Percentiles rank a stretch among this genome's conserved stretches.
phyloP scores from a whole-genome alignment of 2,888 invertebrate genomes.

The Xanthostigma xanthostigma region DNA sequence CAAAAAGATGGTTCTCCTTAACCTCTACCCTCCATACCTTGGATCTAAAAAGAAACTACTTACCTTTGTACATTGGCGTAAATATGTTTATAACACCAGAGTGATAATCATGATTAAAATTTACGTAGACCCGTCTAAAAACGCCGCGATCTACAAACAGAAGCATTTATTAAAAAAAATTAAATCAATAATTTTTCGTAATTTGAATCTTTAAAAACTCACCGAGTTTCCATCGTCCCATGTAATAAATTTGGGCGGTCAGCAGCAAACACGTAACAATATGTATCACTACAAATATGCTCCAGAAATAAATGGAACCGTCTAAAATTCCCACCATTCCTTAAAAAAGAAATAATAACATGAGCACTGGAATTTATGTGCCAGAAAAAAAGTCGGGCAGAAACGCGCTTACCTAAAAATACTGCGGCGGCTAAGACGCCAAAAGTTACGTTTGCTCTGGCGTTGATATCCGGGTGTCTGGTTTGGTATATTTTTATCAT shows the following conservation, averaged over 20 bases:
- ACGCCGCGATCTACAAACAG: conserved; percentile 19
- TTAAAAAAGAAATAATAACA: conserved; percentile 26
- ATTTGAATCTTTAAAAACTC: conserved; percentile 15
- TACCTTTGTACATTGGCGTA: conserved; percentile 29
- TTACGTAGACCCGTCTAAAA: conserved; percentile 18
- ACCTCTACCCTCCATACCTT: too few species aligned
- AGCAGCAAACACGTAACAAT: conserved; percentile 47
- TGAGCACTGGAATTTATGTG: not conserved
- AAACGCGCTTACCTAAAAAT: conserved; percentile 36
- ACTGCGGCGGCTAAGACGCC: conserved; percentile 65
- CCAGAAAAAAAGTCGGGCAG: not conserved
- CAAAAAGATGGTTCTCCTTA: too few species aligned
- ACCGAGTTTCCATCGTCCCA: conserved; percentile 56
- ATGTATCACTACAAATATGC: conserved; percentile 54
- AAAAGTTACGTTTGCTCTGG: conserved; percentile 65
- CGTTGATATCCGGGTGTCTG: conserved; percentile 77
- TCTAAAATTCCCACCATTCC: conserved; percentile 51
- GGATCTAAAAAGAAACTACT: not conserved
- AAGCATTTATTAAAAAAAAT: not conserved
- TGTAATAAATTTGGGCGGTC: conserved; percentile 58
- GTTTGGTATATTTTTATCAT: conserved; percentile 81
- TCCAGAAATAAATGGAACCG: conserved; percentile 51
- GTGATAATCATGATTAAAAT: conserved; percentile 25
- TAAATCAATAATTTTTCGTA: not conserved
- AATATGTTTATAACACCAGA: conserved; percentile 28